Evolutionary conservation across 2,113 vertebrate genomes (phyloP).

Genomic region (Platysteira castanea): DNA sequence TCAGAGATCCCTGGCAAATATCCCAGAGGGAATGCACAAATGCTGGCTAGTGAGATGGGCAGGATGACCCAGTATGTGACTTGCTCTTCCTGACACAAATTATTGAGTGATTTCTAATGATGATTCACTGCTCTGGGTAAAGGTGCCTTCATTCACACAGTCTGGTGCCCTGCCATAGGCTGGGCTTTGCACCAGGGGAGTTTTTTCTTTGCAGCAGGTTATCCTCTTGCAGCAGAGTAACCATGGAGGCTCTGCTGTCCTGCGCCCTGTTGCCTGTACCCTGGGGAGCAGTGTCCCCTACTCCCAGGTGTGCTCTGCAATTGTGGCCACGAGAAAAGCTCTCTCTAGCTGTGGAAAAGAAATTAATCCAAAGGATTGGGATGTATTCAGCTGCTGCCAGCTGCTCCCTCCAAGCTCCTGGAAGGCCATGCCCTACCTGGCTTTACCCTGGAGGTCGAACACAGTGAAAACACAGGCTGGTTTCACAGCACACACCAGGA

Average conservation of each 20-base stretch:
- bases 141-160: background rate
- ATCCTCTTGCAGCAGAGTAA: background rate
- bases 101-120: background rate
- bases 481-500: background rate
- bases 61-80: background rate
- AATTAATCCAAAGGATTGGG: background rate
- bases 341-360: background rate
- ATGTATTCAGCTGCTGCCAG: background rate
- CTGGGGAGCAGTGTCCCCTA: background rate
- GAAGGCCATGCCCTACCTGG: background rate
- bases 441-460: background rate
- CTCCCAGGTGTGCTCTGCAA: background rate
- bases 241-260: fast-evolving
- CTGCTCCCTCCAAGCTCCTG: background rate
- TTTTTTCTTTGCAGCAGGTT: background rate
- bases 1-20: background rate
- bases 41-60: background rate
- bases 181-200: background rate
- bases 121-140: background rate
- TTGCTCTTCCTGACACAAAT: background rate
- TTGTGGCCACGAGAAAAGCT: background rate
- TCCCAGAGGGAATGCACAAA: background rate
- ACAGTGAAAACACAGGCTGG: background rate
- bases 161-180: background rate
- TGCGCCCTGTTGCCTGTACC: fast-evolving